phyloP scores from a whole-genome alignment of 1,140 invertebrate species.

The Drosophila nasuta region DNA sequence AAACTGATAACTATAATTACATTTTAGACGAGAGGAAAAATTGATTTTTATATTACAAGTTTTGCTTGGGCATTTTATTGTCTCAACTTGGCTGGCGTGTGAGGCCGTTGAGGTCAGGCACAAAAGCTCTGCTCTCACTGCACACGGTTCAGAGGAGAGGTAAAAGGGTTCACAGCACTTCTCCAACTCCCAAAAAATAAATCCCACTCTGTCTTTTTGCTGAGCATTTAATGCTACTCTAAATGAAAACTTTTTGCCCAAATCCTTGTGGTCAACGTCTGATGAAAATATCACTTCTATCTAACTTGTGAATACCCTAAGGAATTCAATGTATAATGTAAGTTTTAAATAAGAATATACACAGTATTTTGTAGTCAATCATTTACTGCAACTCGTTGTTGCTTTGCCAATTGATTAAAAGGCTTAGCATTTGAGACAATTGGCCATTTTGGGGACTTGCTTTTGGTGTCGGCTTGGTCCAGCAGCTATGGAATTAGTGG shows the following conservation, averaged over 20 bases:
- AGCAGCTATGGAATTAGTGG: conserved; percentile 59
- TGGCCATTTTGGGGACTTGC: conserved; percentile 49
- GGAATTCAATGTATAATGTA: neutral
- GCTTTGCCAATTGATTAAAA: conserved; percentile 79
- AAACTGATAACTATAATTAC: conserved; percentile 63
- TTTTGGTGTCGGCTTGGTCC: conserved; percentile 25
- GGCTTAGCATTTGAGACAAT: conserved; percentile 79
- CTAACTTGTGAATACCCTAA: conserved; percentile 20
- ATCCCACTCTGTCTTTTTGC: conserved; percentile 56
- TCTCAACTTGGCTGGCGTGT: conserved; percentile 26
- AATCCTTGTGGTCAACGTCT: conserved; percentile 56
- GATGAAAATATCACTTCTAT: conserved; percentile 32
- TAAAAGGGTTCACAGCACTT: conserved; percentile 37
- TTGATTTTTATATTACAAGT: conserved; percentile 73
- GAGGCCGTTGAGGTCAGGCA: conserved; percentile 47
- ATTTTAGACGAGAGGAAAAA: conserved; percentile 44
- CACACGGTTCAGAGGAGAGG: conserved; percentile 18
- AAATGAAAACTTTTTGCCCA: conserved; percentile 69
- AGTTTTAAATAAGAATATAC: too few species aligned
- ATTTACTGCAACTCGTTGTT: conserved; percentile 10
- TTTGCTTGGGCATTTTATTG: conserved; percentile 36
- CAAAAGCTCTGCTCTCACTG: conserved; percentile 23
- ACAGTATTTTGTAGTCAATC: neutral
- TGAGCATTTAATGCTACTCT: conserved; percentile 76
- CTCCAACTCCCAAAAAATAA: conserved; percentile 38